A percentile compares a stretch with the other conserved stretches of the same genome.
phyloP scores from a whole-genome alignment of 2,888 invertebrate genomes.

The Choristoneura rosaceana region DNA sequence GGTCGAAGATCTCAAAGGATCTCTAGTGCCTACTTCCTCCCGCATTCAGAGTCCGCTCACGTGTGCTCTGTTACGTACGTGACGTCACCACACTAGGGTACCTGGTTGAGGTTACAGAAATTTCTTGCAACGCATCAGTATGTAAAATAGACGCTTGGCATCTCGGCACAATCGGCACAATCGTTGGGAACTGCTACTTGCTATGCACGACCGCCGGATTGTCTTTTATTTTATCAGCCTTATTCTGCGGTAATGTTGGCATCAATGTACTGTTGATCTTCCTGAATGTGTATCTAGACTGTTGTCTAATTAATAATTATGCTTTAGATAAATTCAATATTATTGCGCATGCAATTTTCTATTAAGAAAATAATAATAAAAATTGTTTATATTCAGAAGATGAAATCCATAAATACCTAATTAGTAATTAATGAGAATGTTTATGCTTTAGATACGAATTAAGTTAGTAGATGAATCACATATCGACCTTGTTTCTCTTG shows the following conservation, averaged over 20 bases:
- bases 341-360: not conserved
- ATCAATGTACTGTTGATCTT: not conserved
- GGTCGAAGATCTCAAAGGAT: constrained; percentile 58
- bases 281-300: not conserved
- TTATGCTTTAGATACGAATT: no score
- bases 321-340: not conserved
- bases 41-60: constrained; percentile 65
- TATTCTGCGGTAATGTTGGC: constrained; percentile 18
- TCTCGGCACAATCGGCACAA: constrained; percentile 41
- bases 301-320: not conserved
- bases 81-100: constrained; percentile 57
- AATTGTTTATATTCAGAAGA: no score
- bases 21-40: constrained; percentile 44
- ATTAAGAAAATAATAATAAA: not conserved
- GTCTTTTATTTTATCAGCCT: constrained; percentile 45
- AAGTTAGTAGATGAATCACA: no score
- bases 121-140: constrained; percentile 54
- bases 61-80: constrained; percentile 64
- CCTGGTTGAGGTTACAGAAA: constrained; percentile 49
- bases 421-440: no score
- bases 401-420: no score
- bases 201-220: constrained; percentile 48
- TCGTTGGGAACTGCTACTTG: constrained; percentile 38
- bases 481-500: not conserved
- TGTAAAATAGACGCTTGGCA: constrained; percentile 58